Evolutionary conservation across 2,888 invertebrate genomes (phyloP).

Genomic region (Mechanitis mazaeus): DNA sequence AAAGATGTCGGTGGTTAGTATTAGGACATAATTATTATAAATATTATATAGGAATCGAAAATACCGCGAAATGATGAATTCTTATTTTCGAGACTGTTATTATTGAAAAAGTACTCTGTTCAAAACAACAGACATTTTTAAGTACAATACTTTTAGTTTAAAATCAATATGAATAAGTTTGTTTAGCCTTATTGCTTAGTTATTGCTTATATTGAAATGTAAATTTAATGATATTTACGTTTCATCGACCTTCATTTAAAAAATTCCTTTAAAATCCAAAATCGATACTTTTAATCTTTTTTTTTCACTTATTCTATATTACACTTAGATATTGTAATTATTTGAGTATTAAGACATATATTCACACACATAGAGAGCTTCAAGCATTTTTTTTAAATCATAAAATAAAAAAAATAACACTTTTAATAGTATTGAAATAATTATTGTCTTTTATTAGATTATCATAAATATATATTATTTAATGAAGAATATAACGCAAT

Average conservation of each 20-base stretch:
- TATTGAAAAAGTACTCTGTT: no score
- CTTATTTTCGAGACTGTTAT: no score
- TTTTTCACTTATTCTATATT: not conserved
- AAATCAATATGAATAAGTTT: not conserved
- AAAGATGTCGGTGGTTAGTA: conserved; percentile 64
- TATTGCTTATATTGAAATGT: conserved; percentile 1
- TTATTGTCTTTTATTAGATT: no score
- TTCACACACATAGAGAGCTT: conserved; percentile 7
- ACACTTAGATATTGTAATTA: conserved; percentile 8
- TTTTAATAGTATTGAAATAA: no score
- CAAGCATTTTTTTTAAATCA: conserved; percentile 3
- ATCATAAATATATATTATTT: no score
- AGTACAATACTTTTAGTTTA: no score
- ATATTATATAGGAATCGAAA: not conserved
- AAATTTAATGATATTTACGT: no score
- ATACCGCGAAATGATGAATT: no score
- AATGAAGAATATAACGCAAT: no score
- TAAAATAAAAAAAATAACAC: not conserved
- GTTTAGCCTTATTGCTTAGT: not conserved
- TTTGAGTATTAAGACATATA: conserved; percentile 23
- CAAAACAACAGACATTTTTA: no score
- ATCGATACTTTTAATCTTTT: conserved; percentile 3
- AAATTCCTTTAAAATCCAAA: not conserved
- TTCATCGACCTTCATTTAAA: not conserved
- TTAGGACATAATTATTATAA: not conserved